Base-by-base conservation (phyloP, 2,888 invertebrate genomes). In the Pseudolycoriella hygida region DNA sequence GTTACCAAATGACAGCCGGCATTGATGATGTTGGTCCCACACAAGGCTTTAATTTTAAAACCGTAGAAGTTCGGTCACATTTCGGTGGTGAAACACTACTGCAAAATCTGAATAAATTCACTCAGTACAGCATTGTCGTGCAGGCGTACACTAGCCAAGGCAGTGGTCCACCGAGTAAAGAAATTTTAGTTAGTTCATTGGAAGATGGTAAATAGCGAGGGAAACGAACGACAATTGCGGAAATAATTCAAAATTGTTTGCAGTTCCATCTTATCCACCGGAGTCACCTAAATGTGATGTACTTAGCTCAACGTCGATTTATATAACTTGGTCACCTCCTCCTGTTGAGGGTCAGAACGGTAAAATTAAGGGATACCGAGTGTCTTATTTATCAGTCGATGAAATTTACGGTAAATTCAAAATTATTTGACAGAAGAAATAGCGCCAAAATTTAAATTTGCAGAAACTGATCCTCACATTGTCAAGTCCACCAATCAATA, bases 121-220 rank as follows among this genome's bases (percentile, higher is more conserved):
- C 85, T 2, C 75, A 77, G 5, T 88, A 88, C 57, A 80, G 79
- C 52, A 78, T 87, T 20, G 80, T 87, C 40, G 84, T 87, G 2
- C 86, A 87, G 64, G 86, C 87, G 18, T 88, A 86, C 59, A 88
- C 88, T 53, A 85, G 82, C 56, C 73, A 85, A 55, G 88, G 88
- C 18, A 81, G 85, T 40, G 88, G 88, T 0, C 88, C 88, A 2
- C 77, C 83, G 11, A 86, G 84, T 37, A 79, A 82, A 47, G 81
- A 85, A 32, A 77, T 84, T 41, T 77, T 79, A 42, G 77, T 82
- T 4, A 76, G 80, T 54, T 88, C 87, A 45, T 72, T 83, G 66
- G 87, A 88, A 69, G 87, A 87, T 66, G 80, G 83, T 82, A 60
- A 68, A 68, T 55, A n/a, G n/a, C n/a, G n/a, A n/a, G n/a, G n/a